These are phyloP conservation scores for Capromys pilorides DNA, from an alignment of 2,797 vertebrate genomes.

Conservation along the genomic window DNA sequence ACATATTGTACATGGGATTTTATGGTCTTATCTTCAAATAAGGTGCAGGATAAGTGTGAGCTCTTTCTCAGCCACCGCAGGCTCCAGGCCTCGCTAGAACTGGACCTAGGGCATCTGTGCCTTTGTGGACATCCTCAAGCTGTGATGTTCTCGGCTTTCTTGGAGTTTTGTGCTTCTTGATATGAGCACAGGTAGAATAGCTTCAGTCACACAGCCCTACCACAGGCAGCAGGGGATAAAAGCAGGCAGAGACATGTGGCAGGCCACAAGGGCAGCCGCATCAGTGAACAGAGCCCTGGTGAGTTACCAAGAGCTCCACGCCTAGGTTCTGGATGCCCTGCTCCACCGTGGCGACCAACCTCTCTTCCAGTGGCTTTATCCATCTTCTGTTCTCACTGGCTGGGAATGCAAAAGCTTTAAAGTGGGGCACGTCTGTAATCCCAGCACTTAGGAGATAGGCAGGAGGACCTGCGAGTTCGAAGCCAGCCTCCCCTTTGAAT, in stretches of 20 bases:
- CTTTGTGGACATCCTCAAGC: constrained; percentile 59
- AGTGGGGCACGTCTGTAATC: too few relatives aligned
- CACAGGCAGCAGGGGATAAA: background rate
- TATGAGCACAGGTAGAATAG: constrained; percentile 48
- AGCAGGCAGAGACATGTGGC: background rate
- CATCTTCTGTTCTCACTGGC: constrained; percentile 46
- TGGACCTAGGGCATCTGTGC: background rate
- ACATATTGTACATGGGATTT: too few relatives aligned
- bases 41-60: background rate
- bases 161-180: constrained; percentile 66
- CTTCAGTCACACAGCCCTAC: background rate
- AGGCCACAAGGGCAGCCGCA: background rate
- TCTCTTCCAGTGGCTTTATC: constrained; percentile 19
- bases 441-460: too few relatives aligned
- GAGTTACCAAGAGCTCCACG: constrained; percentile 73
- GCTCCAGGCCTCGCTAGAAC: background rate
- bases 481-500: background rate
- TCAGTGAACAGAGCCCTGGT: rapidly evolving
- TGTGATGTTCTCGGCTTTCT: background rate
- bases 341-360: background rate
- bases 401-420: background rate
- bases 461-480: too few relatives aligned
- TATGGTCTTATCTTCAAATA: too few relatives aligned
- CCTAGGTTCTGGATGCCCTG: constrained; percentile 66
- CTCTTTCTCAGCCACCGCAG: background rate